Percentiles rank a stretch among this genome's conserved stretches.
Evolutionary conservation across 2,888 invertebrate genomes (phyloP).

Genomic region (Noctuana brunneofusca): DNA sequence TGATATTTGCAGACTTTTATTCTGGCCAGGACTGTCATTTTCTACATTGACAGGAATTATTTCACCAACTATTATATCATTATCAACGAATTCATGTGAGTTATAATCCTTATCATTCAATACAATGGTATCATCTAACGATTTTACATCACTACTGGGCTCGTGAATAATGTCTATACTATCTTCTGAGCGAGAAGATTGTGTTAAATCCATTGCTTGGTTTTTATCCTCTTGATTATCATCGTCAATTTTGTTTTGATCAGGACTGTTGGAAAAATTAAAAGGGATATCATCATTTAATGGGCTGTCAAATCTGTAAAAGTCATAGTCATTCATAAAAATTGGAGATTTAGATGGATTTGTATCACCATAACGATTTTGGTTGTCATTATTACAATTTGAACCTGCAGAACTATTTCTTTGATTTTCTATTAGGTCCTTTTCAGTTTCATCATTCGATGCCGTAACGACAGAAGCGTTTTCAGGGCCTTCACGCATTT

Average conservation of each 20-base stretch:
- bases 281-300: slow-evolving; percentile 5
- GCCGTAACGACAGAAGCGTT: not conserved
- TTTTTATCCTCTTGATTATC: slow-evolving; percentile 30
- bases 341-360: slow-evolving; percentile 1
- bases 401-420: not conserved
- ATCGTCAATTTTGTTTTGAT: slow-evolving; percentile 47
- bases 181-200: slow-evolving; percentile 32
- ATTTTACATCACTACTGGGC: not conserved
- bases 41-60: not conserved
- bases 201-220: slow-evolving; percentile 43
- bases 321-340: not conserved
- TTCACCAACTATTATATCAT: not conserved
- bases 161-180: slow-evolving; percentile 2
- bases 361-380: not conserved
- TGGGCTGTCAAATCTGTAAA: not conserved
- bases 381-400: not conserved
- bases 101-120: slow-evolving; percentile 5
- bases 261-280: not conserved
- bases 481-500: not conserved
- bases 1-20: not conserved
- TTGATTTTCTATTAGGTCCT: not conserved
- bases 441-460: not conserved
- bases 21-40: not conserved
- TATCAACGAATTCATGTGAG: not conserved
- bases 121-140: slow-evolving; percentile 13